Evolutionary conservation across 2,113 vertebrate genomes (phyloP).

Genomic region (Enhydra lutris): DNA sequence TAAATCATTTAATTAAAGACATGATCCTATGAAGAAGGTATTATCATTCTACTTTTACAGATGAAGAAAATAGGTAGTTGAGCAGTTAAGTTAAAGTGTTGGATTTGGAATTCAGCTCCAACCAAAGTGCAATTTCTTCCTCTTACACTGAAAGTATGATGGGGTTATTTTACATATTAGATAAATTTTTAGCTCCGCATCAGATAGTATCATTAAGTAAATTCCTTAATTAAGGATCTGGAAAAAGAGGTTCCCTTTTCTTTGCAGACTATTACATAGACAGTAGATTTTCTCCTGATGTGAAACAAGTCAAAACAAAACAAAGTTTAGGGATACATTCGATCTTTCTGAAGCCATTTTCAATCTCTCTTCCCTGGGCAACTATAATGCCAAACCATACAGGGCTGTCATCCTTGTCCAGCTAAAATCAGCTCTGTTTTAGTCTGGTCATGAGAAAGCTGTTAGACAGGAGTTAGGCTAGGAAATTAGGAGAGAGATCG

Average conservation of each 20-base stretch:
- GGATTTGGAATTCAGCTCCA: not conserved
- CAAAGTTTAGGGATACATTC: not conserved
- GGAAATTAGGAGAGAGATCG: not conserved
- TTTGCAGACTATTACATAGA: not conserved
- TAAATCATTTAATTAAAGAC: not conserved
- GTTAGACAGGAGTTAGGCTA: not conserved
- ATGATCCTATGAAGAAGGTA: not conserved
- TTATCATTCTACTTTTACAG: not conserved
- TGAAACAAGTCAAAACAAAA: not conserved
- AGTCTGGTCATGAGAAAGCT: not conserved
- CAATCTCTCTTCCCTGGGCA: not conserved
- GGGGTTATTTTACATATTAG: not conserved
- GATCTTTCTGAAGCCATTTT: conserved; percentile 6
- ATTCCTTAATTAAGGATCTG: conserved; percentile 15
- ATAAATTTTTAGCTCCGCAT: not conserved
- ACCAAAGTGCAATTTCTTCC: not conserved
- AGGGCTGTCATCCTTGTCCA: not conserved
- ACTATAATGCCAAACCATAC: not conserved
- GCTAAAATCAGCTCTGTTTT: conserved; percentile 44
- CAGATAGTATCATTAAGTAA: not conserved
- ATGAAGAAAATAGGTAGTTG: not conserved
- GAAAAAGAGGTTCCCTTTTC: not conserved
- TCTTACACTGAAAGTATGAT: not conserved
- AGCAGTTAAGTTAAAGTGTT: not conserved
- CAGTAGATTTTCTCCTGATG: not conserved